Conservation (phyloP, 2,113 vertebrate genomes). For the Sylvilagus bachmani region DNA sequence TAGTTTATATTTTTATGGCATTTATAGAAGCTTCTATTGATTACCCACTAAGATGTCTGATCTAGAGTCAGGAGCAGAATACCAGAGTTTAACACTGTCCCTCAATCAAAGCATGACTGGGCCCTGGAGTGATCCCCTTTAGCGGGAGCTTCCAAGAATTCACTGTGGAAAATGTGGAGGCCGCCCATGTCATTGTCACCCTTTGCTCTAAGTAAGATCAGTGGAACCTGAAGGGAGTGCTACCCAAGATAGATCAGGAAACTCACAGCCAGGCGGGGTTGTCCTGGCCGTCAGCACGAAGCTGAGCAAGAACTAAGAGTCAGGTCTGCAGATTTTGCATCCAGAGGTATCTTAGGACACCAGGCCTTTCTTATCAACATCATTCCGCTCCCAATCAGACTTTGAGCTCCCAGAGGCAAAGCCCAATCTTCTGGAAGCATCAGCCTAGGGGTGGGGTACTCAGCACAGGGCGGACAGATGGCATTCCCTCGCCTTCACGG, state of each 20-base stretch:
- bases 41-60: neutral
- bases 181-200: neutral
- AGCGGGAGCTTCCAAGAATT: constrained; percentile 10
- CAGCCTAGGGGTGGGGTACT: neutral
- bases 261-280: neutral
- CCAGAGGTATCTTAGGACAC: neutral
- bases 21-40: neutral
- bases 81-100: neutral
- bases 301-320: neutral
- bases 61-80: neutral
- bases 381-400: neutral
- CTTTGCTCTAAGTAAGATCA: constrained; percentile 29
- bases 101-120: constrained; percentile 19
- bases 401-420: neutral
- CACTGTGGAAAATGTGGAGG: neutral
- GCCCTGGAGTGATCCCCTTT: constrained; percentile 35
- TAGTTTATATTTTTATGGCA: constrained; percentile 9
- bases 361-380: neutral
- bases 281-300: too few relatives aligned
- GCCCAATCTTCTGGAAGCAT: neutral
- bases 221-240: neutral
- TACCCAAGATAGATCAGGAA: neutral
- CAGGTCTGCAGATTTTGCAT: neutral
- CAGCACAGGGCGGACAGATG: neutral
- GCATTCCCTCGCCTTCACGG: neutral